Conservation (phyloP, 2,113 vertebrate species). For the Hydropotes inermis region DNA sequence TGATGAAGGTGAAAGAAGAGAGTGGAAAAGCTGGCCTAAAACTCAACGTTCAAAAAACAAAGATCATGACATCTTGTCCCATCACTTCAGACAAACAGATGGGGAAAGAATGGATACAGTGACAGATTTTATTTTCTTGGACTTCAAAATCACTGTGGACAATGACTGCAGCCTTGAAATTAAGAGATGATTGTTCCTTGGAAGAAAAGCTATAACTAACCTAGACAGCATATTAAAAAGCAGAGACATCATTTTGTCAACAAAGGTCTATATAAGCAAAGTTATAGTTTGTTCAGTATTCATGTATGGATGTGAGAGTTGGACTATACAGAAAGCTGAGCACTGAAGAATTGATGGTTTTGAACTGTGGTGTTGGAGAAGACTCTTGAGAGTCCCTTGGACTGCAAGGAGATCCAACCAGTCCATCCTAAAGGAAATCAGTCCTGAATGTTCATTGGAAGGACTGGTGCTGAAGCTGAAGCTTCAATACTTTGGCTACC, state of each 20-base stretch:
- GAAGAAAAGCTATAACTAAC: neutral
- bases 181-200: neutral
- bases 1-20: neutral
- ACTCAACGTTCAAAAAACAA: neutral
- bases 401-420: neutral
- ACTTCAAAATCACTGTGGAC: neutral
- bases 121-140: neutral
- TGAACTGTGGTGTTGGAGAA: neutral
- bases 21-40: neutral
- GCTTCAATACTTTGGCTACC: neutral
- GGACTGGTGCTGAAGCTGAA: neutral
- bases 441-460: neutral
- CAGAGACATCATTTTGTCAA: neutral
- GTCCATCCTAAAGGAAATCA: neutral
- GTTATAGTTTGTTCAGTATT: neutral
- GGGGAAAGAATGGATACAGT: neutral
- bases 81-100: neutral
- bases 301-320: neutral
- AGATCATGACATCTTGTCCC: neutral
- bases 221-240: neutral
- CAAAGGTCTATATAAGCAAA: neutral
- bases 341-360: neutral
- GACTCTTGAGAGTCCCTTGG: neutral
- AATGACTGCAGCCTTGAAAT: neutral
- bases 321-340: neutral